Percentiles rank a stretch among this genome's conserved stretches.
phyloP scores from a whole-genome alignment of 53 echinoderm and acorn worm species.

The Arbacia lixula region DNA sequence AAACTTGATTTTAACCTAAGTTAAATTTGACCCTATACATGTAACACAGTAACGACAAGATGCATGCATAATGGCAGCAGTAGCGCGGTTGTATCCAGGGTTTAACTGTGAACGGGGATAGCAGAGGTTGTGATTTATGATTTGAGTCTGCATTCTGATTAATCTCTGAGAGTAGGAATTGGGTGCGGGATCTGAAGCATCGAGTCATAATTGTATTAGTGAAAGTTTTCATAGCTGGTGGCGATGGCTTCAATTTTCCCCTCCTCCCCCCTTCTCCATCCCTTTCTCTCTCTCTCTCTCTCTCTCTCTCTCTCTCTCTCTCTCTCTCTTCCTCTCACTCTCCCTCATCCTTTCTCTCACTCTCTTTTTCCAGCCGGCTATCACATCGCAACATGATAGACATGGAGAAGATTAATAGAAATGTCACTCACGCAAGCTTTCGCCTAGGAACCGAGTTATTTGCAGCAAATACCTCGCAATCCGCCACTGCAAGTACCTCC shows the following conservation, averaged over 20 bases:
- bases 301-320: too few species aligned
- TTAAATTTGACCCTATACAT: too few species aligned
- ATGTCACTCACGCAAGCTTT: slow-evolving; percentile 19
- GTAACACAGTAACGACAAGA: too few species aligned
- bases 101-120: too few species aligned
- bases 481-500: too few species aligned
- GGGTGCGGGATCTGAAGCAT: neutral
- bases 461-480: too few species aligned
- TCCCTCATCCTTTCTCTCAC: too few species aligned
- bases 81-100: too few species aligned
- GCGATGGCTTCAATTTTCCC: neutral
- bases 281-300: neutral
- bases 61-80: too few species aligned
- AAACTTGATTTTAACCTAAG: too few species aligned
- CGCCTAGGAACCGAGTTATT: too few species aligned
- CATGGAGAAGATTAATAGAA: slow-evolving; percentile 18
- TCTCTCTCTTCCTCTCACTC: neutral
- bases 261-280: slow-evolving; percentile 3
- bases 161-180: neutral
- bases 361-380: neutral
- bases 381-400: slow-evolving; percentile 17
- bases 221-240: slow-evolving; percentile 48
- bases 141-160: neutral
- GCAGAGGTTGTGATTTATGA: too few species aligned
- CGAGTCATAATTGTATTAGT: slow-evolving; percentile 44